phyloP scores from a whole-genome alignment of 2,113 vertebrate species.

The Empidonax traillii region DNA sequence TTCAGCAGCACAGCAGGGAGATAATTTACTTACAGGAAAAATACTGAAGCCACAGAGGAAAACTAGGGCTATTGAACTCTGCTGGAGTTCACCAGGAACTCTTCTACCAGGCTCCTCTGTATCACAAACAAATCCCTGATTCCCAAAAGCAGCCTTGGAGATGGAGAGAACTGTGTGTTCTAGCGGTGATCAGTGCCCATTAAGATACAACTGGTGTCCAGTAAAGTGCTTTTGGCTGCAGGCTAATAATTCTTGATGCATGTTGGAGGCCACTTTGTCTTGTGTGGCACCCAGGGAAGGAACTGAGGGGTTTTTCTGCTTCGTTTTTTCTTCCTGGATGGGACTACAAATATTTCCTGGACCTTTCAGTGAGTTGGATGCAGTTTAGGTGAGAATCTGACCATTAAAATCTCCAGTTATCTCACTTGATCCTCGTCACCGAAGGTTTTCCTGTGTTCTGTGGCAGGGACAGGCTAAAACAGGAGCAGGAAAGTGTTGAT shows the following conservation, averaged over 20 bases:
- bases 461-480: not conserved
- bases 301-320: not conserved
- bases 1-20: not conserved
- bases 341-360: not conserved
- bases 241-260: constrained; percentile 1
- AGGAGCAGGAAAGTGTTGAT: not conserved
- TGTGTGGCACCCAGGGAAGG: not conserved
- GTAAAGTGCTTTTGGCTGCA: constrained; percentile 29
- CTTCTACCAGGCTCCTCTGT: not conserved
- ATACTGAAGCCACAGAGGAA: constrained; percentile 14
- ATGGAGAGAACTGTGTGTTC: not conserved
- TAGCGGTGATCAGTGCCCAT: not conserved
- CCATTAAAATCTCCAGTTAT: not conserved
- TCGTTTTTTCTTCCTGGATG: not conserved
- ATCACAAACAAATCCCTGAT: not conserved
- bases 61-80: constrained; percentile 7
- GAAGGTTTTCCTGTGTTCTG: not conserved
- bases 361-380: not conserved
- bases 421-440: not conserved
- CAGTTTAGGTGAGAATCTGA: not conserved
- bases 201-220: not conserved
- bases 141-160: not conserved
- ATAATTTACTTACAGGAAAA: constrained; percentile 20
- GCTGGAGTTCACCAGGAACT: not conserved
- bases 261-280: not conserved